Base-by-base conservation (phyloP, 2,888 invertebrate species). In the Spisula subtruncata region DNA sequence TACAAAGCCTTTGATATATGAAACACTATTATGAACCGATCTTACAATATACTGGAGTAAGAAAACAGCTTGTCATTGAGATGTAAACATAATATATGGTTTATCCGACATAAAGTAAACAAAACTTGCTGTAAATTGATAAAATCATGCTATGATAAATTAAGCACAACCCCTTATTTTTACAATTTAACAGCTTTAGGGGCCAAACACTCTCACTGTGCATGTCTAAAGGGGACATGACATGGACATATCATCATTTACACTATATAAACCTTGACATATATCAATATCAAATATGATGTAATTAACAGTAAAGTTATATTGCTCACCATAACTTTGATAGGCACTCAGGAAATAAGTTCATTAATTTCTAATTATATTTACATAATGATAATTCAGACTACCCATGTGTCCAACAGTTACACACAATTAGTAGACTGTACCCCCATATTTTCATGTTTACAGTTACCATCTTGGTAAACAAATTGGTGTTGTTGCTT, bases 81-180 rank as follows among this genome's bases (percentile, higher is more conserved):
- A 51, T 51, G 14, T 51, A 60, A n/a, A 66, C n/a, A 66, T 66
- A n/a, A 41, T 41, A 41, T 41, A 41, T 41, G 8, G 41, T 41
- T 41, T 41, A 41, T 41, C 2, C 4, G n/a, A 25, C 60, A 51
- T 16, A 25, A 66, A 66, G 60, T 66, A 66, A 66, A 66, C 25
- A 66, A 66, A 66, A 66, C 60, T 25, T 25, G 60, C 5, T 25
- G 60, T 66, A 25, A 66, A 66, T 25, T 66, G 60, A 66, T 41
- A 25, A n/a, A 66, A 66, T 66, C 25, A 66, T 66, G n/a, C 10
- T n/a, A 66, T 66, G 60, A 66, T 66, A 66, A 66, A 66, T 66
- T 66, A n/a, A n/a, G 25, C 25, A 66, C 25, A 25, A 66, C 60
- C 60, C 60, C 25, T 66, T 66, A 66, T 66, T 66, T 66, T 25